Evolutionary conservation across 1,140 invertebrate species (phyloP), one percentile per base, ranked within the genome.

Genomic region (Steinernema feltiae): DNA sequence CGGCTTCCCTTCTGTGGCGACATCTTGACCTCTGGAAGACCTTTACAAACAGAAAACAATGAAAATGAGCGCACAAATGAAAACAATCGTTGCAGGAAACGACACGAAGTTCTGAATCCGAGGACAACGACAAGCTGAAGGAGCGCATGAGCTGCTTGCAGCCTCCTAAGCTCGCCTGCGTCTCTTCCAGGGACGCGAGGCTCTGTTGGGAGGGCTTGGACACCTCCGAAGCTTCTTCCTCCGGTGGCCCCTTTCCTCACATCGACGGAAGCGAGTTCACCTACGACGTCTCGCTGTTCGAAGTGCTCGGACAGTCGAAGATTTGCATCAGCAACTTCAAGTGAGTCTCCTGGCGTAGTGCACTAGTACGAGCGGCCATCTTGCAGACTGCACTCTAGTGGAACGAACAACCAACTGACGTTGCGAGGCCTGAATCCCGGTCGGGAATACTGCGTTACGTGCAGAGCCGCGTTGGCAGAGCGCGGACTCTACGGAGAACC

Each of bases 191-290:
- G 7, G 83, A 83, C n/a, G 83, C 78, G 0, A 75, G 82, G 30
- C 70, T 84, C 17, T 30, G 46, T 12, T 84, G 84, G 84, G 82
- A 83, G 31, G 84, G 83, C 48, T 48, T 84, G 1, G 83, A 84
- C 78, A 86, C 84, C n/a, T 82, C 79, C 17, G 83, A 84, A 71
- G 83, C 83, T 18, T 72, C 83, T 2, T 81, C 83, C 18, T 76
- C 81, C 32, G 81, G 81, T 17, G 84, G 84, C 3, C 84, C 84
- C n/a, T 84, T 84, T 69, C 83, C 83, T 29, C 84, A 84, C 69
- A 86, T 84, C 41, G 84, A 84, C 72, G 69, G 76, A 18, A 81
- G 78, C 48, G 83, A 84, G 71, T 84, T 86, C 69, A 48, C 69
- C 17, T 84, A 84, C 69, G 77, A 86, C 69, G 69, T 84, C 32